These are phyloP conservation scores for Rhabditophanes sp. DNA, from an alignment of 2,888 invertebrate species.

Conservation along the genomic window DNA sequence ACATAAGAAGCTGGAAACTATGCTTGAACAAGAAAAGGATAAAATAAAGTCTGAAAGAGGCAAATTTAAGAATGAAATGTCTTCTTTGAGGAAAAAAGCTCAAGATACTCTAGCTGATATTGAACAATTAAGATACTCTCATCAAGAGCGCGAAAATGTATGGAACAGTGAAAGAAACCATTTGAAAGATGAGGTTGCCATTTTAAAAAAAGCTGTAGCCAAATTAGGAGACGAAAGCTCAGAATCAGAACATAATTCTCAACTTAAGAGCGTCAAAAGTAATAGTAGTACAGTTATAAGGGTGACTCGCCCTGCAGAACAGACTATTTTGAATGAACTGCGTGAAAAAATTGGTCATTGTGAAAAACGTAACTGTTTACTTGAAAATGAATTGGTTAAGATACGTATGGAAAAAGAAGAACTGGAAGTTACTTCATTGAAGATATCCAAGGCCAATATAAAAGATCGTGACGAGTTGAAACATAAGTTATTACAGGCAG, in stretches of 20 bases:
- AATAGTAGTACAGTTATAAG: slow-evolving; percentile 17
- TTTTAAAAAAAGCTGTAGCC: slow-evolving; percentile 6
- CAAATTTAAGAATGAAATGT: slow-evolving; percentile 30
- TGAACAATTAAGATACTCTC: slow-evolving; percentile 6
- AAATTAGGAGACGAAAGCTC: slow-evolving; percentile 7
- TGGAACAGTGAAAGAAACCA: slow-evolving; percentile 9
- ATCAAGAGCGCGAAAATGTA: slow-evolving; percentile 7
- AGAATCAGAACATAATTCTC: slow-evolving; percentile 12
- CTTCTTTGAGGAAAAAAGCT: slow-evolving; percentile 28
- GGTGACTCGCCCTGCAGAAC: slow-evolving; percentile 15
- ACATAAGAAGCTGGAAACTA: slow-evolving; percentile 39
- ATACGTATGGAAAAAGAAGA: slow-evolving; percentile 31
- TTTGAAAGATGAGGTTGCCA: slow-evolving; percentile 4
- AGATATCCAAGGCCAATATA: slow-evolving; percentile 21
- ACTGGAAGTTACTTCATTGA: slow-evolving; percentile 26
- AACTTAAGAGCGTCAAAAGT: slow-evolving; percentile 12
- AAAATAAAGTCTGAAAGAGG: slow-evolving; percentile 35
- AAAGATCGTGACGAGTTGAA: slow-evolving; percentile 30
- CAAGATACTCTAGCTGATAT: slow-evolving; percentile 28
- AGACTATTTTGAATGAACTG: slow-evolving; percentile 16
- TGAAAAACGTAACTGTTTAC: slow-evolving; percentile 4
- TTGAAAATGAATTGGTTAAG: slow-evolving; percentile 18
- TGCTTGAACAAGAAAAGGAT: slow-evolving; percentile 34
- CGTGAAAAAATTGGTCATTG: slow-evolving; percentile 2
- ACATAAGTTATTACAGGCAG: slow-evolving; percentile 39